Conservation (phyloP, 2,888 invertebrate species). For the Drosophila emarginata region DNA sequence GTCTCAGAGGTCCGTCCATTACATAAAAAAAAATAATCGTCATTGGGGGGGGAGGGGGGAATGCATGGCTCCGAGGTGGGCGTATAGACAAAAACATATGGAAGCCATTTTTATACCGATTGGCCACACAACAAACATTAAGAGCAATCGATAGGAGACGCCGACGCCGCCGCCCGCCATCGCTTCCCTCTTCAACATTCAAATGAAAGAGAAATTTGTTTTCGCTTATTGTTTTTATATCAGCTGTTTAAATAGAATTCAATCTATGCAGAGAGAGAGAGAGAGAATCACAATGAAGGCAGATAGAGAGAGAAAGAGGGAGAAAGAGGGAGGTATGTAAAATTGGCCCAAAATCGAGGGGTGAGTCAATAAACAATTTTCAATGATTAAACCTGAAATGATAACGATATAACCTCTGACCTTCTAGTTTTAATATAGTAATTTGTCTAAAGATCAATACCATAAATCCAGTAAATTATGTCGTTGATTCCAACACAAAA, state of each 20-base stretch:
- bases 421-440: too few relatives aligned
- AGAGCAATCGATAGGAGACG: not conserved
- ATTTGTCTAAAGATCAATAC: too few relatives aligned
- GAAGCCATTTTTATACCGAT: not conserved
- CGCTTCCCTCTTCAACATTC: not conserved
- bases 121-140: not conserved
- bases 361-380: too few relatives aligned
- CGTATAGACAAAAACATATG: not conserved
- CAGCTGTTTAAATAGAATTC: slow-evolving; percentile 1
- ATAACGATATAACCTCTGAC: too few relatives aligned
- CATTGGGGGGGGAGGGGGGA: not conserved
- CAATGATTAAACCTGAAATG: too few relatives aligned
- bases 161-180: not conserved
- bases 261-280: not conserved
- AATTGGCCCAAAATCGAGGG: not conserved
- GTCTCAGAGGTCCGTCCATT: not conserved
- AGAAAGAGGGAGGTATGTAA: not conserved
- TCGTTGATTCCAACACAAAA: too few relatives aligned
- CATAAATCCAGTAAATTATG: too few relatives aligned
- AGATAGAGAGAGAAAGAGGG: not conserved
- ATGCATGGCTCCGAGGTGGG: not conserved
- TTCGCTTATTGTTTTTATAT: not conserved
- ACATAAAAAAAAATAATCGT: not conserved
- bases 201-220: not conserved
- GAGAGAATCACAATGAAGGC: too few relatives aligned